Base-by-base conservation (phyloP, 2,888 invertebrate genomes). In the Catocala nupta region DNA sequence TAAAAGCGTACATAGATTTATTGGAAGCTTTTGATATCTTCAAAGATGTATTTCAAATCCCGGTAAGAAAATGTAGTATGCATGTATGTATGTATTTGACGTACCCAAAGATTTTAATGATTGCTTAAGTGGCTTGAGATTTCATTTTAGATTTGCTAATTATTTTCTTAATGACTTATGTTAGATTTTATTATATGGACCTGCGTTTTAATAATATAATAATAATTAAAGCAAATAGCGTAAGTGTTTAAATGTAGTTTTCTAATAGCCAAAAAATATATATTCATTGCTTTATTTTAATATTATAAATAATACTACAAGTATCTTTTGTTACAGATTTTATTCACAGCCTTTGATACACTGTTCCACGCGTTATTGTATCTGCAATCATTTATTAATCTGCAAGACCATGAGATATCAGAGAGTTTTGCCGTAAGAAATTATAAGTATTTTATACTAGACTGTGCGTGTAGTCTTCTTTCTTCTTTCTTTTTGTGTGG, bases 341-440 rank as follows among this genome's bases (percentile, higher is more conserved):
- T 59, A 34, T 55, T 54, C 13, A 39, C 39, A 13, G 36, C 49
- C 9, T 1, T 11, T n/a, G 59, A 55, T 49, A 54, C 54, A n/a
- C 49, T 59, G 11, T n/a, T 59, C 39, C 59, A 54, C n/a, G 34
- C 54, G 7, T 43, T 59, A 34, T 44, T 59, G 2, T 59, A 59
- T 13, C 16, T 54, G 16, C 53, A 59, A 34, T 39, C 48, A 12
- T 48, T 34, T 1, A 13, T 59, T 6, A 10, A 49, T 9, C 5
- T 59, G 1, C 25, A 5, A 25, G 36, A 47, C 5, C 47, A 42
- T 1, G 59, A 7, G 2, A 5, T 11, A 10, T 48, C 12, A 36
- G 12, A 54, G 0, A 34, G 13, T 16, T 1, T 43, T 16, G 7
- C n/a, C 0, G 59, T 59, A 54, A 49, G 59, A 0, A 2, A 16